Evolutionary conservation across 2,797 vertebrate species (phyloP).

Genomic region (Liasis olivaceus): DNA sequence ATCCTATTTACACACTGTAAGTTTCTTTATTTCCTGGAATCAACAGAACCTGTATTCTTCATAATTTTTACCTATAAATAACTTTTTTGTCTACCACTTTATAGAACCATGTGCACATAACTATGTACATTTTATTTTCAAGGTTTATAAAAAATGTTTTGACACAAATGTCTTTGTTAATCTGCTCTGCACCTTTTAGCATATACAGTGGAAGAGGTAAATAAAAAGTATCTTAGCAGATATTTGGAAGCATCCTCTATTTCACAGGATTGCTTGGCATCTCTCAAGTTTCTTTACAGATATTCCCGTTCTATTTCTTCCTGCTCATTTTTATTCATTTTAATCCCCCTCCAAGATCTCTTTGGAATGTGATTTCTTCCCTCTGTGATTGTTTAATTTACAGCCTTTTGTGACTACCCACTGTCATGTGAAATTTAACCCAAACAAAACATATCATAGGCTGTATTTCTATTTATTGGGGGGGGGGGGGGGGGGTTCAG

Average conservation of each 20-base stretch:
- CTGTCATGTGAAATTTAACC: not conserved
- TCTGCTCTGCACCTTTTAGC: constrained; percentile 37
- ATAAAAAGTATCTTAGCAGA: constrained; percentile 37
- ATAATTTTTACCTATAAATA: not conserved
- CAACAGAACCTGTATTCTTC: not conserved
- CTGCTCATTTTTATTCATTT: not conserved
- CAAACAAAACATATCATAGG: not conserved
- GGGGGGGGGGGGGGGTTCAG: too few relatives aligned
- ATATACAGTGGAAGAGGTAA: not conserved
- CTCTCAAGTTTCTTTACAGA: constrained; percentile 19
- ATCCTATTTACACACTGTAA: not conserved
- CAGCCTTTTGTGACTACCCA: not conserved
- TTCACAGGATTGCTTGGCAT: constrained; percentile 36
- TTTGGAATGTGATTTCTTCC: not conserved
- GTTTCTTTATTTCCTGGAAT: not conserved
- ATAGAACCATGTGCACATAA: not conserved
- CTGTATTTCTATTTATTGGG: not conserved
- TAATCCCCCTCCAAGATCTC: not conserved
- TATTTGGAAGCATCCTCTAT: constrained; percentile 38
- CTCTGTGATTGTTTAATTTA: not conserved
- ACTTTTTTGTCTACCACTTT: not conserved
- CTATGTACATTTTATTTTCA: constrained; percentile 33
- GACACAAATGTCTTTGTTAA: constrained; percentile 27
- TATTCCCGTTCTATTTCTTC: constrained; percentile 16
- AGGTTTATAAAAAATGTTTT: constrained; percentile 25